These are phyloP conservation scores for Nomada ferruginata DNA, from an alignment of 2,888 invertebrate genomes.

Conservation along the genomic window DNA sequence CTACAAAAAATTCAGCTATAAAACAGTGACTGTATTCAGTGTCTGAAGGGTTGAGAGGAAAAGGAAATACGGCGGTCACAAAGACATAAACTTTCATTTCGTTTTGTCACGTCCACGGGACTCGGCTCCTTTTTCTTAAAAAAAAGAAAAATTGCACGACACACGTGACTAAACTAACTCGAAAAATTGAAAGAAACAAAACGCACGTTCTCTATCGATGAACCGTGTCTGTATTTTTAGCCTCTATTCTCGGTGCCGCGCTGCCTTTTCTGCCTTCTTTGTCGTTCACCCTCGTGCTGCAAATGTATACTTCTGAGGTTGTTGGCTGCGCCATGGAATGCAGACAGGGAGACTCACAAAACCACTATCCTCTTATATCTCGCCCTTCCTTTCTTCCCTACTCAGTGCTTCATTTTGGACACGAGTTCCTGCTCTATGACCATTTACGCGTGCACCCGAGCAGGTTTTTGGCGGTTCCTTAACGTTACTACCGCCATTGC, in stretches of 20 bases:
- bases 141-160: neutral
- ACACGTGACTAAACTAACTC: neutral
- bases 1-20: too few relatives aligned
- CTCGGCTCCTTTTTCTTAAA: neutral
- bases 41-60: neutral
- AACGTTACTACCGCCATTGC: too few relatives aligned
- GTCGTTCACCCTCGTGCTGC: constrained; percentile 45
- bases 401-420: constrained; percentile 33
- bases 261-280: constrained; percentile 40
- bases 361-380: constrained; percentile 66
- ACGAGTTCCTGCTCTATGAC: constrained; percentile 31
- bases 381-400: constrained; percentile 58
- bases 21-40: neutral
- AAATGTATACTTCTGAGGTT: constrained; percentile 74
- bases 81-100: neutral
- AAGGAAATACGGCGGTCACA: neutral
- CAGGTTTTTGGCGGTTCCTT: constrained; percentile 12
- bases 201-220: neutral
- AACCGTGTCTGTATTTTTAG: constrained; percentile 34
- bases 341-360: constrained; percentile 75
- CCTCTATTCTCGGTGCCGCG: neutral
- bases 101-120: neutral
- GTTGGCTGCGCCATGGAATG: constrained; percentile 78
- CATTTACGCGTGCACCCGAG: constrained; percentile 24
- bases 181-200: constrained; percentile 23